Conservation (phyloP, 2,113 vertebrate species). For the Leucosticte australis region DNA sequence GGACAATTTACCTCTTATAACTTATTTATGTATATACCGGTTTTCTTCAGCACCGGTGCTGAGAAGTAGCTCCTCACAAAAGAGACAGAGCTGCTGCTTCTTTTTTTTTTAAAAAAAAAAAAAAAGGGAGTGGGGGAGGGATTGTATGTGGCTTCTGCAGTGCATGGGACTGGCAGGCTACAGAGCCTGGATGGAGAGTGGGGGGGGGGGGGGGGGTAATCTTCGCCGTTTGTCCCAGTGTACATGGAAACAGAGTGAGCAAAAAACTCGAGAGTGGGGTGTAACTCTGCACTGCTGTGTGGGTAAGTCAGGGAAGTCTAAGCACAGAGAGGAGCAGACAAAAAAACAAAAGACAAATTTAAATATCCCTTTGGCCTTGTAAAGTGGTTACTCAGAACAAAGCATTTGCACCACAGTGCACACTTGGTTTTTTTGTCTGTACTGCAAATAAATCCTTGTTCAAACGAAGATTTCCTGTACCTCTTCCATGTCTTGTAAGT, state of each 20-base stretch:
- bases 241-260: not conserved
- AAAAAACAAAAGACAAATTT: not conserved
- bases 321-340: not conserved
- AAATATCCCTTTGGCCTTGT: not conserved
- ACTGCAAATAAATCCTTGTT: not conserved
- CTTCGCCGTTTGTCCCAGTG: not conserved
- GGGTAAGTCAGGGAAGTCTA: not conserved
- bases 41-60: not conserved
- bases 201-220: not conserved
- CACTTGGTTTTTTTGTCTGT: not conserved
- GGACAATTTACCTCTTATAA: fast-evolving
- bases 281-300: not conserved
- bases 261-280: not conserved
- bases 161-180: not conserved
- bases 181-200: not conserved
- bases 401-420: not conserved
- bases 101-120: not conserved
- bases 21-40: not conserved
- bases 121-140: fast-evolving
- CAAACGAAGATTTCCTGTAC: not conserved
- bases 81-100: not conserved
- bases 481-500: not conserved
- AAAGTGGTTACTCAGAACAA: not conserved
- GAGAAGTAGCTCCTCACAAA: not conserved
- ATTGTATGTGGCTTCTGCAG: not conserved